Evolutionary conservation across 2,888 invertebrate species (phyloP).

Genomic region (Pseudococcus jackbeardsleyi): DNA sequence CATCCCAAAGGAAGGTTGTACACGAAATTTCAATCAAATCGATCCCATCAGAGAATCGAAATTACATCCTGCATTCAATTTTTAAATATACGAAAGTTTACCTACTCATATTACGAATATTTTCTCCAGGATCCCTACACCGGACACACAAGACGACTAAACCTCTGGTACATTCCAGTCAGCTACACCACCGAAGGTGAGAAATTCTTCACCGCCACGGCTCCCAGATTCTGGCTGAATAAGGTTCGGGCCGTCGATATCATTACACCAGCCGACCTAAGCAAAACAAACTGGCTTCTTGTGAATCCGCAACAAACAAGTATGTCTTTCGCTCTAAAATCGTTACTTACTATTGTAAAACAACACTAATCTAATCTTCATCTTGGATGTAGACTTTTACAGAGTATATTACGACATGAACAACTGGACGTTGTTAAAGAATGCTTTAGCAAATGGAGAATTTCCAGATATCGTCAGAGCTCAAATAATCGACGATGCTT

Average conservation of each 20-base stretch:
- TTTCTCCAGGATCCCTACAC: neutral
- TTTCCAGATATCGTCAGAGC: constrained; percentile 72
- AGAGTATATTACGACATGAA: constrained; percentile 80
- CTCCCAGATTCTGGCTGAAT: constrained; percentile 79
- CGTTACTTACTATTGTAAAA: neutral
- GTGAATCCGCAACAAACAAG: constrained; percentile 62
- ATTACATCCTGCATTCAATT: no score
- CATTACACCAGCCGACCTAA: constrained; percentile 71
- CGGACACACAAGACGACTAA: neutral
- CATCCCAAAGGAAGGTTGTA: no score
- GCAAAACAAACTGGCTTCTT: constrained; percentile 74
- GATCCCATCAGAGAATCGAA: no score
- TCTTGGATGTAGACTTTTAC: constrained; percentile 75
- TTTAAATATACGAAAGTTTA: no score
- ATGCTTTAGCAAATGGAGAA: constrained; percentile 76
- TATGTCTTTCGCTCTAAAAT: neutral
- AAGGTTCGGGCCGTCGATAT: constrained; percentile 72
- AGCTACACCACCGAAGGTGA: constrained; percentile 79
- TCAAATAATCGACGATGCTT: constrained; percentile 89
- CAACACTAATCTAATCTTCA: neutral
- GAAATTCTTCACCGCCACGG: constrained; percentile 77
- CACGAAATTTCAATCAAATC: no score
- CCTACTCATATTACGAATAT: no score
- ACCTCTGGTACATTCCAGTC: constrained; percentile 76
- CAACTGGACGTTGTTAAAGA: constrained; percentile 80